A percentile compares a stretch with the other conserved stretches of the same genome.
Evolutionary conservation across 2,113 vertebrate genomes (phyloP).

Genomic region (Ahaetulla prasina): DNA sequence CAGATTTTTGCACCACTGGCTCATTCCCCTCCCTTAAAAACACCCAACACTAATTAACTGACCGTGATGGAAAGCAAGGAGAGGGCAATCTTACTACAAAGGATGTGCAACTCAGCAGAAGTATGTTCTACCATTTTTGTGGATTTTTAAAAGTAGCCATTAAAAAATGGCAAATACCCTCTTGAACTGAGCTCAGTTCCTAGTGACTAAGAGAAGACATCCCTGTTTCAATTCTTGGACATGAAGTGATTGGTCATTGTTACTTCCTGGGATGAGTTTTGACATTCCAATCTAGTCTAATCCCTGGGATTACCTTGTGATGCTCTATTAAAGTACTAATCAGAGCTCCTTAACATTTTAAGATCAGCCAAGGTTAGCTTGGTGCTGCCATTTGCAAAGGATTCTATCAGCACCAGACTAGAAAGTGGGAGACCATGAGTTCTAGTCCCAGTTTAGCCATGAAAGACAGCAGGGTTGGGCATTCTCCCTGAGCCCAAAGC

Average conservation of each 20-base stretch:
- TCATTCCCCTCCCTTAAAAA: background rate
- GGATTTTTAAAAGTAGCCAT: background rate
- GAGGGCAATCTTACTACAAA: background rate
- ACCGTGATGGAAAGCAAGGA: background rate
- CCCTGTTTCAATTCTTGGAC: background rate
- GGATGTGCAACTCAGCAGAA: background rate
- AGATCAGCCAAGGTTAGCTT: background rate
- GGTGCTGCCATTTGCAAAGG: background rate
- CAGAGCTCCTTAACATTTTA: background rate
- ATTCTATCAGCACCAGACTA: background rate
- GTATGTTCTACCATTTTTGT: background rate
- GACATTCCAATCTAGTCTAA: background rate
- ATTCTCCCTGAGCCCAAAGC: too few species aligned
- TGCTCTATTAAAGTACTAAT: background rate
- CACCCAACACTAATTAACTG: background rate
- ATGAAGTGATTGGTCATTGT: background rate
- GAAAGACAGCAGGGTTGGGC: too few species aligned
- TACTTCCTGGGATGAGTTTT: background rate
- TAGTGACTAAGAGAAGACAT: background rate
- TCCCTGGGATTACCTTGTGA: background rate
- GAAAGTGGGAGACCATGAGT: too few species aligned
- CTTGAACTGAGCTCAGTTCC: background rate
- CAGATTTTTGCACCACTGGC: background rate
- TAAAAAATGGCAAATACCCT: background rate
- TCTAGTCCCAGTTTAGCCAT: too few species aligned